Evolutionary conservation across 2,113 vertebrate genomes (phyloP).

Genomic region (Grammomys surdaster): DNA sequence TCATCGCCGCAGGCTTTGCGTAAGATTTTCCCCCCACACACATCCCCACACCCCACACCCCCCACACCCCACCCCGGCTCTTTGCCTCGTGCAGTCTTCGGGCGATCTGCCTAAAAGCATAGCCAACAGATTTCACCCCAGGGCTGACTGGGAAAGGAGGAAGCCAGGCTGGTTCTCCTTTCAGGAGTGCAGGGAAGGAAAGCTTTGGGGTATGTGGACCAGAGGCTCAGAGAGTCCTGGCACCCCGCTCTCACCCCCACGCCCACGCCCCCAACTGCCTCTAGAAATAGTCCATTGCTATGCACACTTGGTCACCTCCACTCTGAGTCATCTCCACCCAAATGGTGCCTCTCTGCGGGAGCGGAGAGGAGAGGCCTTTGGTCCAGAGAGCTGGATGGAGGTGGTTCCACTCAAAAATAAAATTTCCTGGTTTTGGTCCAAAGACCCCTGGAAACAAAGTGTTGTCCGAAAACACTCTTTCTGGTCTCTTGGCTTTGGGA

Average conservation of each 20-base stretch:
- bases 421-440: background rate
- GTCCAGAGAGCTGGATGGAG: background rate
- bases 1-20: background rate
- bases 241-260: background rate
- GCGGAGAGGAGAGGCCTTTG: background rate
- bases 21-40: too few relatives aligned
- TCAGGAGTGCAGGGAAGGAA: background rate
- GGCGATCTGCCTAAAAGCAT: background rate
- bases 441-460: background rate
- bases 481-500: background rate
- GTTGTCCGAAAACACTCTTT: background rate
- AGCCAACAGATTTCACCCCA: background rate
- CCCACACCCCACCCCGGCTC: background rate
- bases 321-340: too few relatives aligned
- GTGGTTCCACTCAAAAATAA: background rate
- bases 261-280: background rate
- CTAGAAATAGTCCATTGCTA: background rate
- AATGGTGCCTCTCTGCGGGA: background rate
- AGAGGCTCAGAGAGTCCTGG: background rate
- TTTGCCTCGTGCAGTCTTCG: too few relatives aligned
- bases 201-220: rapidly evolving
- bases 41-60: background rate
- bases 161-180: background rate
- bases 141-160: background rate
- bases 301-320: background rate